phyloP scores from a whole-genome alignment of 1,140 invertebrate genomes.

The Heliconius himera region DNA sequence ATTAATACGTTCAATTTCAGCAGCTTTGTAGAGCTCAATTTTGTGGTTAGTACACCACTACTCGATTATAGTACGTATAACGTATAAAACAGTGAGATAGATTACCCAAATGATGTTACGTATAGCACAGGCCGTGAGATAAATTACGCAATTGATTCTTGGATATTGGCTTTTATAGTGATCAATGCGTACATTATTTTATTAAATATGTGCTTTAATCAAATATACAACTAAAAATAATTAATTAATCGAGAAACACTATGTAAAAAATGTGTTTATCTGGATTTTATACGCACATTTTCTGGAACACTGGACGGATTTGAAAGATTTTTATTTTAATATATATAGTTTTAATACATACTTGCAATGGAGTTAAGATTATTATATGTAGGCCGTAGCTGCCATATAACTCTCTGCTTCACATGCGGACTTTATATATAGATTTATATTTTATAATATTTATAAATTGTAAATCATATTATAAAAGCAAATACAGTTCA shows the following conservation, averaged over 20 bases:
- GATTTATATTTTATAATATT: too few species aligned
- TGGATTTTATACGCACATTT: too few species aligned
- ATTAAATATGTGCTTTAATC: conserved; percentile 30
- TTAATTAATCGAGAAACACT: background rate
- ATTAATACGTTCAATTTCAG: conserved; percentile 58
- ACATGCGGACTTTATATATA: too few species aligned
- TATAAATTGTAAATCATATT: too few species aligned
- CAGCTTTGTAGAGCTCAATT: conserved; percentile 42
- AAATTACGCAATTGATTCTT: conserved; percentile 44
- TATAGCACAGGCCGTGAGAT: conserved; percentile 39
- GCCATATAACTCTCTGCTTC: too few species aligned
- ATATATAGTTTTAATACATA: too few species aligned
- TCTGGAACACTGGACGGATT: too few species aligned
- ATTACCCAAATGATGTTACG: conserved; percentile 39
- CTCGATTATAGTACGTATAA: conserved; percentile 35
- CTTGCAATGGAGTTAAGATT: too few species aligned
- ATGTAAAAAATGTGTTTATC: background rate
- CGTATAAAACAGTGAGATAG: conserved; percentile 33
- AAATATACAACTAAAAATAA: background rate
- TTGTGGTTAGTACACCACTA: conserved; percentile 37
- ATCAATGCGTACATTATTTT: conserved; percentile 34
- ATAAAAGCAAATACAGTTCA: too few species aligned
- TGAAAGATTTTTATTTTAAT: too few species aligned
- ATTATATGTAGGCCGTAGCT: too few species aligned
- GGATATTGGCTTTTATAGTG: conserved; percentile 43